Evolutionary conservation across 2,113 vertebrate genomes (phyloP), one percentile per base, ranked within the genome.

Genomic region (Forbesichthys papilliferus): DNA sequence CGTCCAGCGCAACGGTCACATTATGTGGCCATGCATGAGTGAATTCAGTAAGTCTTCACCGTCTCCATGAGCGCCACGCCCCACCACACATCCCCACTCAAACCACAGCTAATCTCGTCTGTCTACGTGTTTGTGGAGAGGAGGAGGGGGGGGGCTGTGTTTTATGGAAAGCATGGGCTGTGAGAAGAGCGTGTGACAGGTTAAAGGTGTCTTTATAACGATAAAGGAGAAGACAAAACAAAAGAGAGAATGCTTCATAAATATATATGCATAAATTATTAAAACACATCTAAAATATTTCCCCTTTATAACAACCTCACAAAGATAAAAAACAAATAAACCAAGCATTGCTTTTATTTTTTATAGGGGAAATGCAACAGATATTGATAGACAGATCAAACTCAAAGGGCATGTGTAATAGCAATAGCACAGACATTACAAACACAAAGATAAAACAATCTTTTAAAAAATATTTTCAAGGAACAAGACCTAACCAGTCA

Each of bases 1-100:
- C 90, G 87, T 91, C 91, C 93, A 94, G 93, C 85, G 86, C 88
- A 84, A 84, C 92, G 91, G 91, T 91, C 91, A 92, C 84, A 86
- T 88, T 86, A 87, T 87, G 89, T 86, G 91, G 87, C 81, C 87
- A 87, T 86, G 92, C 89, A 87, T 88, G 91, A 93, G 79, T 90
- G 92, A 85, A 82, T 84, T 85, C 87, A 87, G 81, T 85, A 82
- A 89, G 89, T 90, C 88, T 92, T 88, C 89, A 83, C 78, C 78
- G 73, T 83, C 83, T 73, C 74, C 75, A 68, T 64, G 54, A 72
- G 81, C 84, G 91, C 91, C 91, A 92, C 92, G 89, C 92, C 91
- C 91, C 82, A 77, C 16, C 69, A 61, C 70, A 52, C 71, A 63
- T 68, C 73, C 72, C 68, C 74, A 51, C 68, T 56, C 59, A 33